phyloP scores from a whole-genome alignment of 2,797 vertebrate species.

The Cyclura pinguis region DNA sequence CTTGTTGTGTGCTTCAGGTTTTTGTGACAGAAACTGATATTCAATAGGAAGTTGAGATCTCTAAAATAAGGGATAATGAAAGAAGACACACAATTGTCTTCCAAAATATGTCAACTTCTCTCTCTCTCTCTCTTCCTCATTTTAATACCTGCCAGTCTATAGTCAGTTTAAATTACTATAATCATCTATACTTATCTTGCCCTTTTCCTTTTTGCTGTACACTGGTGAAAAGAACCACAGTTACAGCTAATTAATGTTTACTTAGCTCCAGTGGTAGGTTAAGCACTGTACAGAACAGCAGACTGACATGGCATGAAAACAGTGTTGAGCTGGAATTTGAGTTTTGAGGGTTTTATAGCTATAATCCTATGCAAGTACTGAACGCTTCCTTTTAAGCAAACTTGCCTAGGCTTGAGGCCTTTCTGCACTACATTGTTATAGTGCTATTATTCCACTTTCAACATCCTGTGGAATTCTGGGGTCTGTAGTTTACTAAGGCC shows the following conservation, averaged over 20 bases:
- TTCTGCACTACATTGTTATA: too few species aligned
- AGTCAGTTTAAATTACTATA: constrained; percentile 58
- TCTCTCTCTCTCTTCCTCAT: constrained; percentile 48
- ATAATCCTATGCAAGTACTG: background rate
- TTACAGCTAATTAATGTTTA: background rate
- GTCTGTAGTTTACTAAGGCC: too few species aligned
- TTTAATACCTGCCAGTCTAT: constrained; percentile 58
- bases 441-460: too few species aligned
- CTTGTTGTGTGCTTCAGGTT: constrained; percentile 55
- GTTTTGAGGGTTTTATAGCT: background rate
- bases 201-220: constrained; percentile 25
- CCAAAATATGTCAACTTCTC: constrained; percentile 59
- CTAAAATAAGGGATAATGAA: constrained; percentile 69
- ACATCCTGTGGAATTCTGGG: too few species aligned
- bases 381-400: background rate
- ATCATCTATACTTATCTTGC: constrained; percentile 2
- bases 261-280: constrained; percentile 13
- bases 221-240: background rate
- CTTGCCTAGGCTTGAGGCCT: background rate
- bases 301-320: background rate
- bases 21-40: constrained; percentile 70
- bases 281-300: constrained; percentile 19
- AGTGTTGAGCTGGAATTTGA: background rate
- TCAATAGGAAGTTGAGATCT: constrained; percentile 71
- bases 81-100: constrained; percentile 61